Conservation (phyloP, 1,140 invertebrate genomes). For the Trialeurodes vaporariorum region DNA sequence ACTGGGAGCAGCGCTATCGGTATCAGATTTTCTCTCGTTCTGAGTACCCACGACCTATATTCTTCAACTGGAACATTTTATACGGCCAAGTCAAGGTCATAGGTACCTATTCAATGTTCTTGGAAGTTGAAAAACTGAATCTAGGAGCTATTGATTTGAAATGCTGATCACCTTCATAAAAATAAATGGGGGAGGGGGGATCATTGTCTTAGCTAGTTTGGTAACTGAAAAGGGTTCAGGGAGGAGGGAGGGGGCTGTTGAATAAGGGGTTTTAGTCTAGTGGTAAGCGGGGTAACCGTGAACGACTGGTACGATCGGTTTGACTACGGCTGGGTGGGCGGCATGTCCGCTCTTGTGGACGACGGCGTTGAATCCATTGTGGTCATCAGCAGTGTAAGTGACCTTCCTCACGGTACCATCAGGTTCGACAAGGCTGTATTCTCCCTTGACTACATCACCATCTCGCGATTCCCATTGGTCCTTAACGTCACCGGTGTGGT, state of each 20-base stretch:
- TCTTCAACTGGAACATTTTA: too few relatives aligned
- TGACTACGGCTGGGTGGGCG: constrained; percentile 27
- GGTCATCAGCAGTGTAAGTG: constrained; percentile 45
- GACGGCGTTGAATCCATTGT: constrained; percentile 46
- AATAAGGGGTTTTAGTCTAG: too few relatives aligned
- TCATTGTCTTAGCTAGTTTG: not conserved
- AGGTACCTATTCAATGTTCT: not conserved
- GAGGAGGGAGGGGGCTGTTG: not conserved
- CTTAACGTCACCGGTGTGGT: constrained; percentile 41
- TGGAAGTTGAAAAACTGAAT: not conserved
- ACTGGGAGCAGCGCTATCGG: too few relatives aligned
- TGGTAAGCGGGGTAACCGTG: constrained; percentile 10
- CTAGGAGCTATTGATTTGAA: not conserved
- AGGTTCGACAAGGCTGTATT: constrained; percentile 43
- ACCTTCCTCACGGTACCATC: constrained; percentile 46
- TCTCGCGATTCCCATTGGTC: constrained; percentile 41
- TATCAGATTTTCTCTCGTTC: too few relatives aligned
- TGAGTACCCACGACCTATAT: too few relatives aligned
- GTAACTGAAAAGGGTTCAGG: not conserved
- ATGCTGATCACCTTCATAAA: not conserved
- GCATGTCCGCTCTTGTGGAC: constrained; percentile 42
- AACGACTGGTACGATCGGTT: constrained; percentile 15
- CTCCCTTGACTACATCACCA: constrained; percentile 41
- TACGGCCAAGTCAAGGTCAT: too few relatives aligned
- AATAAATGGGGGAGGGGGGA: not conserved